Base-by-base conservation (phyloP, 2,888 invertebrate genomes). In the Perizoma flavofasciatum region DNA sequence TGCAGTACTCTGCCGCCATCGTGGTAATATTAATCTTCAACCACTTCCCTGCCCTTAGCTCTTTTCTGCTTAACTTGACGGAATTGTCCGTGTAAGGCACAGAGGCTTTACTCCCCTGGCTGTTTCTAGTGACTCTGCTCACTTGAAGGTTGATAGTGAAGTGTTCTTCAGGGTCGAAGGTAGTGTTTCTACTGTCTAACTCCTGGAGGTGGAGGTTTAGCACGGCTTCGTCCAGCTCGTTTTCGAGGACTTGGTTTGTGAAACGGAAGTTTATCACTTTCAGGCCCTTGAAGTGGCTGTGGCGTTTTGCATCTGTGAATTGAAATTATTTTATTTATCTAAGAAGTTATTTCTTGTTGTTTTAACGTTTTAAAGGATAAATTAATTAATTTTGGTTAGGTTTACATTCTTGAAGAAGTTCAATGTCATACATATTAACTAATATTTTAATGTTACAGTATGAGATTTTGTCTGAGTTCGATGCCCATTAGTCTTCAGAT, bases 1-100 rank as follows among this genome's bases (percentile, higher is more conserved):
- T 94, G 82, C 96, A 95, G 95, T 97, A 97, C 71, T 96, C 95
- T 49, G 94, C 93, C 40, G 97, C 95, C 88, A 96, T 94, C 48
- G 94, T 94, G 47, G 95, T 95, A 6, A 97, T 92, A 74, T 97
- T 96, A 51, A 97, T 88, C 71, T 94, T 94, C 66, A 96, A 86
- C 96, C 96, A 97, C 50, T 93, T 93, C 5, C 95, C 95, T 2
- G 85, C 75, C 56, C 88, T 89, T 53, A 93, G 77, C 39, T 93
- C 92, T 4, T 88, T 92, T 9, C 94, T 89, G 6, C 92, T 86
- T 77, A 93, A 71, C 73, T 91, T 91, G 33, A 91, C 79, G 1
- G 88, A 82, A 63, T 86, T 86, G 63, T 88, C 82, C 22, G 85
- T 80, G 62, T 85, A 89, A 0, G 81, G 82, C 6, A 91, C 88